A percentile compares a stretch with the other conserved stretches of the same genome.
phyloP scores from a whole-genome alignment of 2,797 vertebrate species.

The Parambassis ranga region DNA sequence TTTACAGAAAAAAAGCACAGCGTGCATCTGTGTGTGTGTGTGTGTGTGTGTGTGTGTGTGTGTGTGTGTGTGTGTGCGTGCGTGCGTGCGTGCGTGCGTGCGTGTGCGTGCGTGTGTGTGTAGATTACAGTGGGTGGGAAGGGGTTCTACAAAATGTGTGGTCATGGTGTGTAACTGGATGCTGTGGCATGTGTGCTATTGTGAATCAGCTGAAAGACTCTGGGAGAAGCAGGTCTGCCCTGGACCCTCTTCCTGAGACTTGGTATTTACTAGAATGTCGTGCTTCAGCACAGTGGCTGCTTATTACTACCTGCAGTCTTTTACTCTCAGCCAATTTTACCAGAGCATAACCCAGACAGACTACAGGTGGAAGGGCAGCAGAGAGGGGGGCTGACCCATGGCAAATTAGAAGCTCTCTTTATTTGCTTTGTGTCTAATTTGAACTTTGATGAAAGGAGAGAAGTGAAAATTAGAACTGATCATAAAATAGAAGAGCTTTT shows the following conservation, averaged over 20 bases:
- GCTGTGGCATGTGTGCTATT: background rate
- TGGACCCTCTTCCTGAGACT: background rate
- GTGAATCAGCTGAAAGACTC: constrained; percentile 9
- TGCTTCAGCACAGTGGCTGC: constrained; percentile 2
- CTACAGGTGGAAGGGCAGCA: background rate
- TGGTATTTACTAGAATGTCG: constrained; percentile 27
- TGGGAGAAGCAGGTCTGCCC: constrained; percentile 7
- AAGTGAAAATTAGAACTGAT: background rate
- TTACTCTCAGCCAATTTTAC: constrained; percentile 26
- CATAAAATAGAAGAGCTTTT: background rate
- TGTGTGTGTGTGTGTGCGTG: too few relatives aligned
- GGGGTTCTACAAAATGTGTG: background rate
- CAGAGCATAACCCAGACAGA: constrained; percentile 5
- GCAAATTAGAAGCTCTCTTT: constrained; percentile 1
- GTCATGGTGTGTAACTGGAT: background rate
- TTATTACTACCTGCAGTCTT: constrained; percentile 36
- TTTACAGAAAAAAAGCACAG: constrained; percentile 23
- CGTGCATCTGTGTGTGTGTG: background rate
- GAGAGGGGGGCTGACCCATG: background rate
- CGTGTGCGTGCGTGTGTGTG: too few relatives aligned
- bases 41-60: background rate
- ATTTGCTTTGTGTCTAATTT: constrained; percentile 4
- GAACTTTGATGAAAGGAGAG: constrained; percentile 1
- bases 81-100: too few relatives aligned
- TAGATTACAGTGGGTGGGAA: too few relatives aligned